Percentiles rank a stretch among this genome's conserved stretches.
These are phyloP conservation scores for Zeugodacus cucurbitae DNA, from an alignment of 1,140 invertebrate species.

Conservation along the genomic window DNA sequence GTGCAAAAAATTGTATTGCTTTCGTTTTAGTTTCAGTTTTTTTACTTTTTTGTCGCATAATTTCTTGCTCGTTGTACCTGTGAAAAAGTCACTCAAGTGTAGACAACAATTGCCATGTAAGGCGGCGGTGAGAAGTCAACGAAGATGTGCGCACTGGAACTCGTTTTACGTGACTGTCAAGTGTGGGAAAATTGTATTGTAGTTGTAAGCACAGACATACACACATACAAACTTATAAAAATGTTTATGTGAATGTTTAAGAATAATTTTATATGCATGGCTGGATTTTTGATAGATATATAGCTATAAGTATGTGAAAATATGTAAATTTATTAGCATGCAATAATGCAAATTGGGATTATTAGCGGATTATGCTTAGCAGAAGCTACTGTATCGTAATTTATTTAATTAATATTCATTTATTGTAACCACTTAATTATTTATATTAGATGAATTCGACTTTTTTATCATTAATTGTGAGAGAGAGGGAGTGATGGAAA, in stretches of 20 bases:
- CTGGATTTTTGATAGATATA: too few species aligned
- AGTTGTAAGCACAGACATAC: background rate
- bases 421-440: background rate
- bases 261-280: too few species aligned
- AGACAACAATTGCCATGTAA: background rate
- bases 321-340: background rate
- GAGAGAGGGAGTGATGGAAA: too few species aligned
- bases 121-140: background rate
- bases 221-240: background rate
- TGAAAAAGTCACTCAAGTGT: constrained; percentile 23
- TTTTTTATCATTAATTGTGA: background rate
- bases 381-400: background rate
- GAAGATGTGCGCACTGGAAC: constrained; percentile 32
- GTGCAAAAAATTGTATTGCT: background rate
- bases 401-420: background rate
- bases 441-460: background rate
- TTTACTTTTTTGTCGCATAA: background rate
- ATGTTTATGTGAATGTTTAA: background rate
- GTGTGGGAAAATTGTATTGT: constrained; percentile 16
- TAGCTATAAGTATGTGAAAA: background rate
- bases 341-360: background rate
- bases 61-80: background rate
- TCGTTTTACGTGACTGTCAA: constrained; percentile 25
- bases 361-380: background rate
- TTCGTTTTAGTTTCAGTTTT: background rate